Base-by-base conservation (phyloP, 1,140 invertebrate species). In the Bombus haemorrhoidalis region DNA sequence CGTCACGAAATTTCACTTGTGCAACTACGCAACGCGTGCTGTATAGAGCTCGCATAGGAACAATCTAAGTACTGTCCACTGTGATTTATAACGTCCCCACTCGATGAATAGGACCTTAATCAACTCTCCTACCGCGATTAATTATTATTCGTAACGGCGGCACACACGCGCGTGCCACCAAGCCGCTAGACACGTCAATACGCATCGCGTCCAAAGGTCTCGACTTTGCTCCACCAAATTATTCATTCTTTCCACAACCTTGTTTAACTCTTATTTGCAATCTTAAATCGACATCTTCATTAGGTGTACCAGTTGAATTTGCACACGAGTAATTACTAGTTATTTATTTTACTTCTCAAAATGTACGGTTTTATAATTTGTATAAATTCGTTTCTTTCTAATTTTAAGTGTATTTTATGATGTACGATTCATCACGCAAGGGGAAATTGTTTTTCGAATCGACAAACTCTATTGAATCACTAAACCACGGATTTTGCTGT, bases 41-140 rank as follows among this genome's bases (percentile, higher is more conserved):
- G 3, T n/a, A 34, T 10, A 25, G 18, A n/a, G 39, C 39, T 43
- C 53, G 76, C 69, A 75, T 66, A 80, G 37, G 69, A 84, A 80
- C 68, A 74, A 59, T 75, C 76, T 47, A 34, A 43, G 34, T 13
- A 41, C 74, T 66, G 81, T 69, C 69, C 82, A n/a, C 53, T 3
- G 76, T 87, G 82, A 87, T 87, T 87, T 87, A 87, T 74, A 84
- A 85, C 76, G 81, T 74, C 68, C 78, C 81, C 76, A 32, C 43
- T 32, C 82, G 73, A 87, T 87, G 86, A 87, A 87, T 87, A 85
- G 86, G 57, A 71, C 75, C 86, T 80, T 87, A 84, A 87, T 87
- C 82, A 85, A 79, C 86, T 85, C 82, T 74, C 76, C 69, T 25
- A 47, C 69, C 59, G 71, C 69, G 82, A 87, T 87, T 87, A 87